Base-by-base conservation (phyloP, 92 coral and sea anemone genomes). In the Pocillopora meandrina region DNA sequence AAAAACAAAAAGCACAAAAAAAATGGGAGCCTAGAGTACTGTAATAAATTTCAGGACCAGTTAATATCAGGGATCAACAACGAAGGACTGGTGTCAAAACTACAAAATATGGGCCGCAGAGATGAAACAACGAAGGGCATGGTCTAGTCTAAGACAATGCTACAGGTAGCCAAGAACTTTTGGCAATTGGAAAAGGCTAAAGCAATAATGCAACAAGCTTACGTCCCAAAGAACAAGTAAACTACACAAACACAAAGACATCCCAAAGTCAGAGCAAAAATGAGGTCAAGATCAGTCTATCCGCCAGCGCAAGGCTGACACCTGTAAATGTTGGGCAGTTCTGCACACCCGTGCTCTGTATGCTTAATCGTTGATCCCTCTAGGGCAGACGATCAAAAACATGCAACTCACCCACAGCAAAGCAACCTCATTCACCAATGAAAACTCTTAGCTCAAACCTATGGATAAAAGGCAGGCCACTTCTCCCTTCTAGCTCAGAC, bases 21-120 rank as follows among this genome's bases (percentile, higher is more conserved):
- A 23, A 23, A 23, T 23, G 26, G 86, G 77, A 74, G 85, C 73
- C 63, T 86, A 52, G 85, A 86, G 58, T 79, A 86, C 75, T 86
- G 85, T 86, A 56, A n/a, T 87, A 87, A 87, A 63, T 87, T 81
- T 20, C 82, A 80, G 42, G 90, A 87, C 79, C 90, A 74, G 86
- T 73, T 80, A 23, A 80, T 85, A 74, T 85, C 71, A 14, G 89
- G 89, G 20, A 60, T 85, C 81, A 85, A 78, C 74, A 85, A 85
- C 79, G 65, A 85, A 56, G 78, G 76, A 85, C 84, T 77, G 61
- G 47, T 78, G 84, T 85, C 84, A 69, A 77, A 23, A 23, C 26
- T 23, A 23, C 26, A 23, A 23, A 23, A 23, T 23, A 23, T 23
- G 26, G 26, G 26, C 26, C 26, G 26, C 26, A 23, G 26, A 23